Base-by-base conservation (phyloP, 2,888 invertebrate species). In the Pediacus dermestoides region DNA sequence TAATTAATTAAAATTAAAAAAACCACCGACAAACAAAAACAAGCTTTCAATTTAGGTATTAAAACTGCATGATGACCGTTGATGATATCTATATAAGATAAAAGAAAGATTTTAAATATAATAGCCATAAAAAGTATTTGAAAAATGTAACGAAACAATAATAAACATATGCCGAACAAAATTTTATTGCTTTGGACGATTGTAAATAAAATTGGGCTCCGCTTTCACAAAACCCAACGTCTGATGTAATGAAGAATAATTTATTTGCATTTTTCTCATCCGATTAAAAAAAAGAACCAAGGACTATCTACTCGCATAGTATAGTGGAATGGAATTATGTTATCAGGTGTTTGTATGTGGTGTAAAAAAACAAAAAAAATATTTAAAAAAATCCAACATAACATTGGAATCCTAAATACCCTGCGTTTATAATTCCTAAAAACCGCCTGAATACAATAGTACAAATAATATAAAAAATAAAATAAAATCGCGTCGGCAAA, bases 401-500 rank as follows among this genome's bases (percentile, higher is more conserved):
- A 61, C 60, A 53, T 52, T 42, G 58, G 63, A 62, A 63, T 63
- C 55, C 61, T 60, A 60, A 55, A 61, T 59, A 60, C 56, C 57
- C 55, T 43, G 50, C 55, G 55, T 60, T 61, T 61, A 59, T 59
- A 58, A 61, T 61, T 61, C 61, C 56, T 54, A 56, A 61, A 61
- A 61, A 55, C 57, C 42, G 38, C 40, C 48, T 44, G 60, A 62
- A 63, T 61, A 64, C 60, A 62, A 63, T 63, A 61, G 60, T 53
- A 47, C 47, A 57, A 58, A 55, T 42, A 53, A 52, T 22, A 37
- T 28, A 47, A 54, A 55, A 51, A 49, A 52, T 30, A 39, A 50
- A 50, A 52, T 42, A 53, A 56, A 55, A 57, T 52, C 54, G 47
- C 51, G 53, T 48, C 53, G 53, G 48, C 46, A 55, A 52, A 50